Percentiles rank a stretch among this genome's conserved stretches.
phyloP scores from a whole-genome alignment of 2,797 vertebrate species.

The Enteromius thamalakanensis region DNA sequence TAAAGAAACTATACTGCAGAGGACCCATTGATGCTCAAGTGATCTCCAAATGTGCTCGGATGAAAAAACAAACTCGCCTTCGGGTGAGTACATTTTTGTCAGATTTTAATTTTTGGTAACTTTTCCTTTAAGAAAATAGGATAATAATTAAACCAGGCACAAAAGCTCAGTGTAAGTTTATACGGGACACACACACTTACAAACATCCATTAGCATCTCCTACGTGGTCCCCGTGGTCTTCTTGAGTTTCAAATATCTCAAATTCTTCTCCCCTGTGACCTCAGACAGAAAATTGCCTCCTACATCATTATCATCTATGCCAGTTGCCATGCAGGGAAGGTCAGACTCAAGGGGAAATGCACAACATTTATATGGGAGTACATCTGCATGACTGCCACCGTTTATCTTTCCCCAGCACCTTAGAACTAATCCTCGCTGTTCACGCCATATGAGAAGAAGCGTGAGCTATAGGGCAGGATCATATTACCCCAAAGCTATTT shows the following conservation, averaged over 20 bases:
- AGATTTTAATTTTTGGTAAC: not conserved
- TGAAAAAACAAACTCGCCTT: not conserved
- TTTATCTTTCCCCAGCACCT: conserved; percentile 42
- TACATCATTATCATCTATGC: conserved; percentile 53
- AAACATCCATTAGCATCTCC: conserved; percentile 19
- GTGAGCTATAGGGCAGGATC: conserved; percentile 18
- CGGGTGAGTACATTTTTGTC: not conserved
- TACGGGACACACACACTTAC: conserved; percentile 7
- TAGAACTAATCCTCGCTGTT: conserved; percentile 44
- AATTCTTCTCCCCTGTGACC: conserved; percentile 37
- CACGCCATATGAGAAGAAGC: conserved; percentile 16
- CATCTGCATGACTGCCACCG: conserved; percentile 40
- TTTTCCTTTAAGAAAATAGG: not conserved
- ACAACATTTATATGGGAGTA: conserved; percentile 24
- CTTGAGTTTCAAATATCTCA: conserved; percentile 18
- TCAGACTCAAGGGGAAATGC: conserved; percentile 48
- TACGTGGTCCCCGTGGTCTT: conserved; percentile 4
- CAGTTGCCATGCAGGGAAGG: conserved; percentile 60
- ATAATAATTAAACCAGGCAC: conserved; percentile 20
- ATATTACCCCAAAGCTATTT: conserved; percentile 39
- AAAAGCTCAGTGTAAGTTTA: conserved; percentile 4
- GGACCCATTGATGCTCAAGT: not conserved
- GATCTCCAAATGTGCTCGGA: not conserved
- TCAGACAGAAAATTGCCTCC: conserved; percentile 65
- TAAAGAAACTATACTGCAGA: not conserved